phyloP scores from a whole-genome alignment of 2,888 invertebrate genomes.

The Melanostoma mellinum region DNA sequence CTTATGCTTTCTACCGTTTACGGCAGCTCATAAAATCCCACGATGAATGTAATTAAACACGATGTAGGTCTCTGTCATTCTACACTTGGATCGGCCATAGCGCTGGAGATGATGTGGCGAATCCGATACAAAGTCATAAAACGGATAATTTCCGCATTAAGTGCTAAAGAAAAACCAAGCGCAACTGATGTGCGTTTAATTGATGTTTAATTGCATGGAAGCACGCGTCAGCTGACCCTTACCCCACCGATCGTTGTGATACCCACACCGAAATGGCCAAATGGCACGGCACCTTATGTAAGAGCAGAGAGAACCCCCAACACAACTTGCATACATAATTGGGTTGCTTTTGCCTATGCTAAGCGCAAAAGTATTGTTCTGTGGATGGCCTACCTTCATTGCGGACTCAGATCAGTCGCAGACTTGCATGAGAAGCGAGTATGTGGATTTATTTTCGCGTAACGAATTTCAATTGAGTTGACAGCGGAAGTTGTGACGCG shows the following conservation, averaged over 20 bases:
- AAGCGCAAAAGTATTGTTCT: slow-evolving; percentile 63
- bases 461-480: slow-evolving; percentile 71
- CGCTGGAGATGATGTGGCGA: slow-evolving; percentile 17
- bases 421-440: slow-evolving; percentile 13
- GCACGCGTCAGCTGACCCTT: slow-evolving; percentile 31
- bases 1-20: background rate
- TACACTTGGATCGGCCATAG: slow-evolving; percentile 7
- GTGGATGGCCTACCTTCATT: slow-evolving; percentile 37
- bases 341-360: slow-evolving; percentile 1
- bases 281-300: slow-evolving; percentile 40
- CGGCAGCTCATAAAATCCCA: slow-evolving; percentile 20
- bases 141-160: slow-evolving; percentile 63
- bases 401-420: slow-evolving; percentile 30
- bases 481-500: slow-evolving; percentile 66
- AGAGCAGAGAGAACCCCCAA: slow-evolving; percentile 30
- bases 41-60: slow-evolving; percentile 5
- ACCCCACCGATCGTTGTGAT: background rate
- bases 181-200: slow-evolving; percentile 70
- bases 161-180: slow-evolving; percentile 53
- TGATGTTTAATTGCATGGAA: slow-evolving; percentile 68
- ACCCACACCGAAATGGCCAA: too few species aligned
- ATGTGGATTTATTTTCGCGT: slow-evolving; percentile 66
- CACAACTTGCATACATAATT: slow-evolving; percentile 60
- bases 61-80: slow-evolving; percentile 35
- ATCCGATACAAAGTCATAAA: slow-evolving; percentile 58